phyloP scores from a whole-genome alignment of 1,140 invertebrate genomes.

The Cotesia typhae region DNA sequence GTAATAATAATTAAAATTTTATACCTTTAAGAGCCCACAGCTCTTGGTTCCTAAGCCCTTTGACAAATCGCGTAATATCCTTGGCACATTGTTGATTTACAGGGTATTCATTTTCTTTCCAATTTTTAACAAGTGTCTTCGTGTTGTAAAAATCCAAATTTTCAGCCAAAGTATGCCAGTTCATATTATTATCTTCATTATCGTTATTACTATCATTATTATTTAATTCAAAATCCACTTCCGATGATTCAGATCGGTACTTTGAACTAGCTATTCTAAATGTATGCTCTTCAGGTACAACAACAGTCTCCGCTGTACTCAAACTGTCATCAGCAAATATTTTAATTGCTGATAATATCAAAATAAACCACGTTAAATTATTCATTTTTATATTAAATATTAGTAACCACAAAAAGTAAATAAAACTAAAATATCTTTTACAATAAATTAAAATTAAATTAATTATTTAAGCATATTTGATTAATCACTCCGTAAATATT shows the following conservation, averaged over 20 bases:
- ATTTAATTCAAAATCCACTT: conserved; percentile 28
- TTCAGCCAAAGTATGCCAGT: conserved; percentile 59
- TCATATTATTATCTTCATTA: conserved; percentile 15
- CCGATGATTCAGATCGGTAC: conserved; percentile 46
- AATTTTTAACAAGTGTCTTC: conserved; percentile 58
- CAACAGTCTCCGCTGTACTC: conserved; percentile 12
- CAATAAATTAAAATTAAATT: too few species aligned
- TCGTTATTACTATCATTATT: too few species aligned
- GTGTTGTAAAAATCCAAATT: conserved; percentile 64
- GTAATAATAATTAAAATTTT: conserved; percentile 31
- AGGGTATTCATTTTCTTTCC: conserved; percentile 52
- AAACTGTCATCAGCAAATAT: conserved; percentile 28
- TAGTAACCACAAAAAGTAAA: not conserved
- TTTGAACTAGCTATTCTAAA: conserved; percentile 13
- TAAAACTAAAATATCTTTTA: not conserved
- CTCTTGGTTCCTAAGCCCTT: conserved; percentile 69
- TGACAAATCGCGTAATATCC: conserved; percentile 72
- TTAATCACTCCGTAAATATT: too few species aligned
- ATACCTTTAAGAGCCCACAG: conserved; percentile 81
- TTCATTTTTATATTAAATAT: conserved; percentile 18
- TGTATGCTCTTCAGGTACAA: conserved; percentile 6
- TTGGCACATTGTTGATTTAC: conserved; percentile 65
- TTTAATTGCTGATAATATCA: conserved; percentile 17
- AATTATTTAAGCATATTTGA: too few species aligned
- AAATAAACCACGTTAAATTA: conserved; percentile 15